Evolutionary conservation across 1,140 invertebrate genomes (phyloP), one percentile per base, ranked within the genome.

Genomic region (Phortica variegata): DNA sequence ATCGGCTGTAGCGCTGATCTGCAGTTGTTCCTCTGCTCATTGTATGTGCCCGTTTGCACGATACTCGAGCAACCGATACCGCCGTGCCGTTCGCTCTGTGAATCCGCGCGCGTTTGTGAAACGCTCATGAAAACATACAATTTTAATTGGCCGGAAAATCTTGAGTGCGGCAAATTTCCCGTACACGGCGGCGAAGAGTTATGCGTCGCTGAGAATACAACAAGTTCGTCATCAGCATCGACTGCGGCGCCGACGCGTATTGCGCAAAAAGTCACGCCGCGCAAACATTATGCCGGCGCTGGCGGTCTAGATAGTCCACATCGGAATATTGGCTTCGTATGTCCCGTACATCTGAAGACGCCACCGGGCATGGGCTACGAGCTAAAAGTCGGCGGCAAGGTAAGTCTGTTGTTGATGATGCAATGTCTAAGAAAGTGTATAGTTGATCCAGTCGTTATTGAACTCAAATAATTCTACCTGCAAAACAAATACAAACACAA

Each of bases 11-110:
- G 93, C 54, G 85, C 90, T 0, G 91, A 98, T 75, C 78, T 98
- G 21, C 90, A 94, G 72, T 89, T 98, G 52, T 99, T 99, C 75
- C 78, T 99, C 15, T 99, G 97, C 79, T 90, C 93, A 0, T 84
- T 99, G 41, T 99, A 94, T 77, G 91, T 89, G 4, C 97, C 97
- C 0, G 89, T 98, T 0, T 99, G 97, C 73, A 96, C 93, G 1
- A 92, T 97, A 41, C 76, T 98, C 46, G 91, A 95, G 20, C 79
- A 83, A 52, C 87, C 94, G 0, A 85, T 99, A 52, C 94, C 93
- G 2, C 95, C 96, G 0, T 99, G 96, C 73, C 81, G 90, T 29
- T 88, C 89, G 17, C 81, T 98, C 3, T 98, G 95, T 76, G 81
- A 93, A 57, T 91, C 91, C 15, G 93, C 92, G 0, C 84, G 87